Percentiles rank a stretch among this genome's conserved stretches.
phyloP scores from a whole-genome alignment of 2,113 vertebrate species.

The Lanius collurio region DNA sequence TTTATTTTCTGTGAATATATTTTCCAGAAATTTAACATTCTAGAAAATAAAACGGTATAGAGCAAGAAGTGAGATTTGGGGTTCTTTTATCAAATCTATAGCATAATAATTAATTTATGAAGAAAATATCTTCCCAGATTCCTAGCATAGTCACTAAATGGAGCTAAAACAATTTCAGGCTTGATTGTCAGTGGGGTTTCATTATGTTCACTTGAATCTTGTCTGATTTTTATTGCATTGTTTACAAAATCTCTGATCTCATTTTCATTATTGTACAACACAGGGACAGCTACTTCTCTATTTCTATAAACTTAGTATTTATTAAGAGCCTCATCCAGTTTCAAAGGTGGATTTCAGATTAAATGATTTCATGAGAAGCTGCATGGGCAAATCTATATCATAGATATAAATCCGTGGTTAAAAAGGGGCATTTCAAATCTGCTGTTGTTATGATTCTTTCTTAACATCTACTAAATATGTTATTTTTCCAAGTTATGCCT shows the following conservation, averaged over 20 bases:
- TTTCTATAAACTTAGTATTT: not conserved
- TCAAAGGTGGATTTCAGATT: not conserved
- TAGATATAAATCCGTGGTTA: not conserved
- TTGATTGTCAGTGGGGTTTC: not conserved
- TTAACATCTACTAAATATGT: not conserved
- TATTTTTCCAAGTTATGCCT: not conserved
- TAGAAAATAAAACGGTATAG: not conserved
- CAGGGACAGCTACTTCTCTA: not conserved
- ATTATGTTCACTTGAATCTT: not conserved
- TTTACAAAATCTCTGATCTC: not conserved
- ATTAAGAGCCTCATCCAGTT: not conserved
- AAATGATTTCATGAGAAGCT: not conserved
- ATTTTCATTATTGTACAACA: not conserved
- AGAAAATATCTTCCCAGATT: not conserved
- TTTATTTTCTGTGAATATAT: not conserved
- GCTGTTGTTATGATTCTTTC: not conserved
- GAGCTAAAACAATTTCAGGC: not conserved
- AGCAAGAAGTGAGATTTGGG: not conserved
- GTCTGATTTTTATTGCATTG: not conserved
- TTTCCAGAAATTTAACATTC: not conserved
- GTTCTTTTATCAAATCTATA: not conserved
- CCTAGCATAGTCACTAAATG: not conserved
- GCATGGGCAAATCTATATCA: not conserved
- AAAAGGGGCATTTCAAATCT: not conserved
- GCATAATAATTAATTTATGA: not conserved